Base-by-base conservation (phyloP, 2,888 invertebrate genomes). In the Melieria omissa region DNA sequence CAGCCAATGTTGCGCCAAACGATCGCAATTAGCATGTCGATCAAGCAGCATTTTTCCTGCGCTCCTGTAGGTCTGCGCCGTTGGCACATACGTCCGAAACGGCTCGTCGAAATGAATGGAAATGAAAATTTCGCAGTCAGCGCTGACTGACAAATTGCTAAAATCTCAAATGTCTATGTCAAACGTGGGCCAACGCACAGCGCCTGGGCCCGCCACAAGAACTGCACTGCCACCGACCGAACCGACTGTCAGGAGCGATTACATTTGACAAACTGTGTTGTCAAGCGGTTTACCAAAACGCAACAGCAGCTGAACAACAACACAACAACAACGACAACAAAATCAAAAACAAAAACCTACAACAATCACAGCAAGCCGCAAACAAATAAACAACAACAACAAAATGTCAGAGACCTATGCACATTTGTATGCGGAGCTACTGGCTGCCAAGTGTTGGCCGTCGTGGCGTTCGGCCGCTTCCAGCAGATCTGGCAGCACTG, bases 61-160 rank as follows among this genome's bases (percentile, higher is more conserved):
- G 29, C 29, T 29, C 29, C 29, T 29, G 29, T 29, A 29, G 29
- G 29, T 29, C 29, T 29, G 29, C 29, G 29, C 29, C 29, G 29
- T 29, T 29, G 29, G 29, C 29, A 29, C 29, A 29, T 29, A 29
- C 29, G 29, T 29, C 29, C 29, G 29, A 29, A 29, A 29, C 29
- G 29, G 29, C 29, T 29, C 29, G 29, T 29, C 29, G 29, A 29
- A 29, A 29, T 29, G 29, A 29, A 29, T 29, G 29, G 29, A 29
- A 29, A 29, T 29, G 29, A 29, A 29, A 29, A 29, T 29, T 29
- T 29, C 29, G 29, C 29, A 29, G 29, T 29, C 29, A 29, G 29
- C 29, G 29, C 29, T 72, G 72, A 67, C 63, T 72, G 72, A 67
- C 72, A 72, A 72, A 72, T 72, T 72, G 67, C 72, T 72, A 58